Base-by-base conservation (phyloP, 2,888 invertebrate genomes). In the Papilio demoleus region DNA sequence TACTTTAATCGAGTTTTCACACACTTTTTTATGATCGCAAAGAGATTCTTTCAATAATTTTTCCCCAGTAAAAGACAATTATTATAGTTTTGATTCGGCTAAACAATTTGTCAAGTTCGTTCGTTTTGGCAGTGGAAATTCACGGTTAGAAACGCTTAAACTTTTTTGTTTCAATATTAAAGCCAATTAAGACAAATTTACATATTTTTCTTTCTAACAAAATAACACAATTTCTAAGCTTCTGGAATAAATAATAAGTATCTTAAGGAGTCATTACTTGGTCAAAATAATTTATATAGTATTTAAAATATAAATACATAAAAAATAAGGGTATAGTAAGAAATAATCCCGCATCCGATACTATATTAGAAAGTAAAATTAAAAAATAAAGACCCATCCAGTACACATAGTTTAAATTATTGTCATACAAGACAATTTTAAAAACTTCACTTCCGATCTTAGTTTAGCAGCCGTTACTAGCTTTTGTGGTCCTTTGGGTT, bases 401-500 rank as follows among this genome's bases (percentile, higher is more conserved):
- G n/a, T n/a, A 38, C 8, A 38, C 14, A 11, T 17, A 65, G 65
- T 58, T 71, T 75, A 74, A 76, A 74, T 79, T 79, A 80, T 79
- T 79, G 78, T 79, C 78, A 77, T 68, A 69, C 72, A 70, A 75
- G 76, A 77, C 75, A 75, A 72, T 74, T 47, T 59, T 70, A 56
- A 53, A 50, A 40, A 50, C 47, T 36, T 34, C 50, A 42, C 40
- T 40, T 59, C 5, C 14, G 31, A 27, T 40, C 19, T 63, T 31
- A 38, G 5, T 38, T 38, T 31, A 53, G 14, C 38, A 22, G 38
- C 53, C 69, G 22, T 45, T 42, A 36, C 24, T 63, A 68, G 36
- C 22, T 40, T n/a, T 50, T 76, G 81, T 92, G 92, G 91, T 91
- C 92, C 90, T 82, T 87, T 80, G 40, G 78, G 78, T 81, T 85